phyloP scores from a whole-genome alignment of 2,797 vertebrate species.

The Silurus aristotelis region DNA sequence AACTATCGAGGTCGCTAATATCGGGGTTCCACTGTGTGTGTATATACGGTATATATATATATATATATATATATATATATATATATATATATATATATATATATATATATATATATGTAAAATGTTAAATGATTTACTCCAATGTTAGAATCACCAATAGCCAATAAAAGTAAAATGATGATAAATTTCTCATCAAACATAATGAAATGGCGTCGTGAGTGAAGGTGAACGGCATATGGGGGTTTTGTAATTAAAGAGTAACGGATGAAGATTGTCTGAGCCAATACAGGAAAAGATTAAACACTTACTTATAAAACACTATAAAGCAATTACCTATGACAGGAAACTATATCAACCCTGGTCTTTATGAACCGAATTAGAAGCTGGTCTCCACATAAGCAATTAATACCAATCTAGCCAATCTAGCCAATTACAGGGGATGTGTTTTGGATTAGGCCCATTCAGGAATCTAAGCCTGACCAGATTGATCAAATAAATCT shows the following conservation, averaged over 20 bases:
- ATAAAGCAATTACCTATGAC: slow-evolving; percentile 46
- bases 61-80: too few species aligned
- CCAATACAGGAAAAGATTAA: slow-evolving; percentile 27
- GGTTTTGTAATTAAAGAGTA: slow-evolving; percentile 30
- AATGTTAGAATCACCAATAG: neutral
- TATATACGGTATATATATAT: too few species aligned
- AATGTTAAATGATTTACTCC: too few species aligned
- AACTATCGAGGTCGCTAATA: too few species aligned
- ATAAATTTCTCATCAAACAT: neutral
- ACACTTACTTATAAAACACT: slow-evolving; percentile 39
- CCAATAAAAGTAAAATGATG: neutral
- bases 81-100: too few species aligned
- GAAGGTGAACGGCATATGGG: slow-evolving; percentile 20
- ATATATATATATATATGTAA: too few species aligned
- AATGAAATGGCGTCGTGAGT: slow-evolving; percentile 20
- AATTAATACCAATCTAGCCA: slow-evolving; percentile 58
- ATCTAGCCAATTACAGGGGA: slow-evolving; percentile 54
- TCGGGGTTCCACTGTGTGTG: too few species aligned
- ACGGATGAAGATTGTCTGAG: slow-evolving; percentile 15
- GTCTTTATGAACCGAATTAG: slow-evolving; percentile 48
- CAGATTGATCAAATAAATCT: slow-evolving; percentile 53
- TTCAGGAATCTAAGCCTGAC: slow-evolving; percentile 53
- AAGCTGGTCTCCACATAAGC: slow-evolving; percentile 30
- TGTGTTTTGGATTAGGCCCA: slow-evolving; percentile 46
- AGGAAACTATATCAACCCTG: slow-evolving; percentile 43